A percentile compares a stretch with the other conserved stretches of the same genome.
These are phyloP conservation scores for Papilio aristodemus DNA, from an alignment of 1,140 invertebrate genomes.

Conservation along the genomic window DNA sequence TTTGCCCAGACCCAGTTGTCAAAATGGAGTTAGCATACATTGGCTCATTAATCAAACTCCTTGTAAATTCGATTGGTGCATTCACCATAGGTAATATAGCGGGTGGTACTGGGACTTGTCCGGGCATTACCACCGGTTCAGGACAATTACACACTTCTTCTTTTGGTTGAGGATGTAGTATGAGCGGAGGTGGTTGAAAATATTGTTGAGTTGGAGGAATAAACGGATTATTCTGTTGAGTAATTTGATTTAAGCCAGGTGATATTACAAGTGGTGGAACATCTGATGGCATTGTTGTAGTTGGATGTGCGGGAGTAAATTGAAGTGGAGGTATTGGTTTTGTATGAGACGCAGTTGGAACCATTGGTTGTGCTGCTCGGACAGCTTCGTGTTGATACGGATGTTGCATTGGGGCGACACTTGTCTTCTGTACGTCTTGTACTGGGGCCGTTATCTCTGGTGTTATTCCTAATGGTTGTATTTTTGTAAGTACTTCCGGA, in stretches of 20 bases:
- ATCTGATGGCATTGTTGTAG: not conserved
- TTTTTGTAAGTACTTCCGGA: conserved; percentile 37
- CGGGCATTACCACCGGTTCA: not conserved
- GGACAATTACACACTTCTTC: conserved; percentile 21
- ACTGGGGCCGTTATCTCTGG: not conserved
- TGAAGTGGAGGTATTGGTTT: not conserved
- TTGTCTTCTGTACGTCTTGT: conserved; percentile 12
- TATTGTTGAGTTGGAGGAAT: conserved; percentile 8
- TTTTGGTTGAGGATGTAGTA: conserved; percentile 13
- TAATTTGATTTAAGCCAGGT: conserved; percentile 23
- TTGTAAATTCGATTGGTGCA: conserved; percentile 5
- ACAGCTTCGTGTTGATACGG: conserved; percentile 14
- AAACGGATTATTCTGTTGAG: conserved; percentile 23
- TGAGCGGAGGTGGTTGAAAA: not conserved
- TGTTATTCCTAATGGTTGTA: conserved; percentile 32
- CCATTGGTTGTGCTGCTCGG: not conserved
- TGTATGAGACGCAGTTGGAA: not conserved
- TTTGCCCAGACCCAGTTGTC: conserved; percentile 13
- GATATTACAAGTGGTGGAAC: conserved; percentile 28
- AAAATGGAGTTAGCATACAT: conserved; percentile 24
- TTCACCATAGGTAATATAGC: not conserved
- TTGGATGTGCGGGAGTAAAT: not conserved
- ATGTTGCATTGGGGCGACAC: not conserved
- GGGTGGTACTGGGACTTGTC: not conserved
- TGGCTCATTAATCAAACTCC: not conserved